Base-by-base conservation (phyloP, 2,888 invertebrate genomes). In the Drosophila pegasa region DNA sequence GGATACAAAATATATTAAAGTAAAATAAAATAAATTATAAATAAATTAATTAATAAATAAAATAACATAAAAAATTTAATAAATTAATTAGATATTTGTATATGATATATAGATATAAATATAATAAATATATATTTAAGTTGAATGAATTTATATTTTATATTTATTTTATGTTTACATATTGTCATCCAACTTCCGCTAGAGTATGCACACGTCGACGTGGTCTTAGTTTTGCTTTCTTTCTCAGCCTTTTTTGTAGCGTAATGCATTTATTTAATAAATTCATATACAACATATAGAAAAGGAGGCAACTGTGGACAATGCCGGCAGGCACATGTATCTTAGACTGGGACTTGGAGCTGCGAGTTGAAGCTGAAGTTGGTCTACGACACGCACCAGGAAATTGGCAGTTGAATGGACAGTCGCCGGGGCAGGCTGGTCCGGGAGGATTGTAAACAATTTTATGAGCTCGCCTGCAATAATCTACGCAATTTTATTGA, bases 211-310 rank as follows among this genome's bases (percentile, higher is more conserved):
- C 8, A 12, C 4, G 18, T 35, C 71, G 71, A 10, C 12, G 35
- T 52, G 18, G 3, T 3, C 8, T 10, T 7, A 3, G 8, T 8
- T 7, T 7, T 27, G 59, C 55, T 37, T 56, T 56, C 40, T 43
- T 27, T 60, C 50, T 25, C 35, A 43, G 50, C 65, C 40, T 72
- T 71, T 71, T 71, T 75, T 71, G 69, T 68, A 38, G 72, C 70
- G 77, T 80, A 88, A 85, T 89, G 89, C 83, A 83, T 88, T 89
- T 88, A 79, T 84, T 84, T 85, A 85, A 90, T 89, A 90, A 89
- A 90, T 87, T 86, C 81, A 75, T 88, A 89, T 87, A 61, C 47
- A 50, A 52, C 41, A 47, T 33, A 57, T 54, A 61, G 27, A 54
- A 60, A 29, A 54, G 33, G 20, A 51, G 74, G 80, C n/a, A 86